Percentiles rank a stretch among this genome's conserved stretches.
phyloP scores from a whole-genome alignment of 2,797 vertebrate genomes.

The Myripristis murdjan region DNA sequence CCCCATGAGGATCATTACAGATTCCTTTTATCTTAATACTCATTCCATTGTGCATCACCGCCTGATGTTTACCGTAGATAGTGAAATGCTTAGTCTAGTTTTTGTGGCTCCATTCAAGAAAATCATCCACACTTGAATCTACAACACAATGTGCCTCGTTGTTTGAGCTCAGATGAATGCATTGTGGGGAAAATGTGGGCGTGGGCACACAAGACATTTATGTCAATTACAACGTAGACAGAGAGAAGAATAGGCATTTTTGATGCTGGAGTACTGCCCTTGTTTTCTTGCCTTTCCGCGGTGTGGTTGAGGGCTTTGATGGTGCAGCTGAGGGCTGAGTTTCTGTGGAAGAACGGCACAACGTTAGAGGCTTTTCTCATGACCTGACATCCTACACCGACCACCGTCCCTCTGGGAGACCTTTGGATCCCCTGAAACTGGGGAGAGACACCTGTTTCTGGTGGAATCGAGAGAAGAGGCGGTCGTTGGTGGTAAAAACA shows the following conservation, averaged over 20 bases:
- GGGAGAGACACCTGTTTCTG: slow-evolving; percentile 71
- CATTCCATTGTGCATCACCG: not conserved
- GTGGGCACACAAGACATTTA: slow-evolving; percentile 67
- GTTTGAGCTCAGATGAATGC: slow-evolving; percentile 75
- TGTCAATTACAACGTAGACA: slow-evolving; percentile 70
- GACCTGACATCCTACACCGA: slow-evolving; percentile 63
- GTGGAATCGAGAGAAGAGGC: slow-evolving; percentile 42
- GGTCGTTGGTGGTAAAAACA: slow-evolving; percentile 24
- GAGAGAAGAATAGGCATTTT: slow-evolving; percentile 56
- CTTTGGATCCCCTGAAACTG: slow-evolving; percentile 41
- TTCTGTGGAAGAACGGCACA: slow-evolving; percentile 45
- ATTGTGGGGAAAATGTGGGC: slow-evolving; percentile 72
- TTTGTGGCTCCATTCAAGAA: slow-evolving; percentile 59
- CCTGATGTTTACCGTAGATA: slow-evolving; percentile 47
- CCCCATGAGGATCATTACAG: not conserved
- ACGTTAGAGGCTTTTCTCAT: slow-evolving; percentile 33
- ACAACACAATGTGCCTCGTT: slow-evolving; percentile 72
- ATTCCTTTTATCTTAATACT: not conserved
- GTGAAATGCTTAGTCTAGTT: slow-evolving; percentile 31
- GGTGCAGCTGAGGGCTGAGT: slow-evolving; percentile 39
- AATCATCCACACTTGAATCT: slow-evolving; percentile 39
- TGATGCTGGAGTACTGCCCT: slow-evolving; percentile 56
- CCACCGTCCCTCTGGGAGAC: slow-evolving; percentile 42
- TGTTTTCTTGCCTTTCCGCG: slow-evolving; percentile 53
- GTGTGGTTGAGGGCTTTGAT: slow-evolving; percentile 42